Base-by-base conservation (phyloP, 1,140 invertebrate species). In the Pseudomyrmex pallidus region DNA sequence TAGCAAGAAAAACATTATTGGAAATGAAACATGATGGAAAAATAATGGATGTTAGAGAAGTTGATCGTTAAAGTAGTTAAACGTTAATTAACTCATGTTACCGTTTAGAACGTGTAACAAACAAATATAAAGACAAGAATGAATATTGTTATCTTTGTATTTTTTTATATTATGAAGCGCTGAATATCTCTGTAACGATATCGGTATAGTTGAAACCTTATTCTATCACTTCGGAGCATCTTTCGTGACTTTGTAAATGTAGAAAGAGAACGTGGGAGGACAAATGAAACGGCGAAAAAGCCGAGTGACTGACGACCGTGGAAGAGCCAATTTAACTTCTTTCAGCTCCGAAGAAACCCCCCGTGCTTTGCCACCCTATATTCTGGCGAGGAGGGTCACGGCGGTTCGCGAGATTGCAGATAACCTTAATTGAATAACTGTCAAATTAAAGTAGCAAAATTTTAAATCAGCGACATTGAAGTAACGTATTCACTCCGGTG, bases 301-400 rank as follows among this genome's bases (percentile, higher is more conserved):
- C 56, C 74, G 86, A 62, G 67, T 84, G 74, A 86, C 66, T 88
- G 87, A 89, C 85, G 87, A 88, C 77, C 85, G 85, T 86, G 68
- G 87, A 86, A 80, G 84, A 86, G 87, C 77, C 82, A 89, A 89
- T 89, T 89, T 89, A 89, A 88, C 88, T 89, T 89, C 82, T 89
- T 89, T 89, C 82, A 85, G 62, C 59, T 67, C n/a, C 52, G 68
- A 85, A 78, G 50, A 72, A 59, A 76, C 35, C 35, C 62, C 74
- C 15, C 54, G 54, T 54, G 54, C 35, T 66, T 48, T n/a, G 48
- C 70, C 15, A 44, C 80, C 13, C 35, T 57, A 46, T 35, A 35
- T 17, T 17, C 22, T 17, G 12, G 74, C 85, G 86, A 59, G 13
- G 64, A 84, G 80, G 83, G 52, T 70, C 76, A 67, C 72, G 50